phyloP scores from a whole-genome alignment of 2,113 vertebrate species.

The Sardina pilchardus region DNA sequence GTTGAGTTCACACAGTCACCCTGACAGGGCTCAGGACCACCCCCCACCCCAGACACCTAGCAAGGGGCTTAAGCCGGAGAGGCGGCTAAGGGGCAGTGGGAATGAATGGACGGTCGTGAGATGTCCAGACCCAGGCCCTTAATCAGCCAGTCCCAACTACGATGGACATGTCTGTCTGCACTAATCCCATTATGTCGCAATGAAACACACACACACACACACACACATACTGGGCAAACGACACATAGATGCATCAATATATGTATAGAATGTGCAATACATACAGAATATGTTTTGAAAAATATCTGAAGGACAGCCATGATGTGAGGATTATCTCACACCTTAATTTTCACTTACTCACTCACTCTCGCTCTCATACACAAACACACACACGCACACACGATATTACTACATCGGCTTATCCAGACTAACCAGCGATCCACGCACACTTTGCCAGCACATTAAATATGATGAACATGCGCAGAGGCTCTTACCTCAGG shows the following conservation, averaged over 20 bases:
- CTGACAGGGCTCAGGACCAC: constrained; percentile 18
- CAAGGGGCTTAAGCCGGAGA: neutral
- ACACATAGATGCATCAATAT: neutral
- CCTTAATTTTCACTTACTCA: neutral
- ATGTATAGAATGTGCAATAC: neutral
- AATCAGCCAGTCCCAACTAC: constrained; percentile 1
- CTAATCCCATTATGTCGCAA: constrained; percentile 43
- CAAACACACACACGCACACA: constrained; percentile 14
- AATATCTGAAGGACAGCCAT: neutral
- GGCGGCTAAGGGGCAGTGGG: neutral
- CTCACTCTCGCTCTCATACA: constrained; percentile 7
- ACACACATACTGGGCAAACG: neutral
- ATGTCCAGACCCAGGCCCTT: neutral
- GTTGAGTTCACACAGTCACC: neutral
- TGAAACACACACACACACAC: neutral
- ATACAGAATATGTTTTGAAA: neutral
- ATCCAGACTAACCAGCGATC: constrained; percentile 24
- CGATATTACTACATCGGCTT: neutral
- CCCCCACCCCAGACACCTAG: constrained; percentile 19
- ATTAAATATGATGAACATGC: neutral
- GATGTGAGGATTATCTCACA: neutral
- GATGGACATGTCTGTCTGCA: constrained; percentile 20
- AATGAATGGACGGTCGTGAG: neutral
- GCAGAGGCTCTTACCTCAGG: neutral
- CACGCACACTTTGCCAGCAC: neutral